Base-by-base conservation (phyloP, 2,113 vertebrate genomes). In the Phycodurus eques region DNA sequence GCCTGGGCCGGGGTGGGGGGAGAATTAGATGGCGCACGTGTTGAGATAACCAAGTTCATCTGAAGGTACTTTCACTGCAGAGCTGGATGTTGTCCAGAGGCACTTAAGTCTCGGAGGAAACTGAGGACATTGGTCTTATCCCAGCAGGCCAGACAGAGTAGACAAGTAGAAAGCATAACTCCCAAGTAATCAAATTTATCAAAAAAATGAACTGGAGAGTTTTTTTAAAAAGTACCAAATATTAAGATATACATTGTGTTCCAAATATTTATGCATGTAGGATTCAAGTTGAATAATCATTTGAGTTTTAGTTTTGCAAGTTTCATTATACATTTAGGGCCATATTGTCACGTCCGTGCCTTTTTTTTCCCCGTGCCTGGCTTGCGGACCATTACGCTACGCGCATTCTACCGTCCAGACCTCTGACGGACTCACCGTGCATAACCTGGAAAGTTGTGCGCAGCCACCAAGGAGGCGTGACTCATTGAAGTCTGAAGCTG, bases 31-130 rank as follows among this genome's bases (percentile, higher is more conserved):
- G 83, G 89, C 72, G 78, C 78, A 74, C 80, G 51, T 71, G 67
- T 79, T 80, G 80, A 90, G 88, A 93, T 87, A 88, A 90, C 89
- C 88, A 89, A 91, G 90, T 89, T 92, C 91, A 90, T 89, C 88
- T 92, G 89, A 92, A 91, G 90, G 89, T 91, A 89, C 74, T 88
- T 88, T 81, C 84, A 88, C 87, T 85, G 80, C 80, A 83, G 79
- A 74, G 83, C 78, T 90, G 90, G 88, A 75, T 68, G 35, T 19
- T 51, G 53, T 82, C 88, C 90, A 87, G 78, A 79, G 53, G 80
- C 78, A 80, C 83, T 88, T 15, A 17, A 88, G 81, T 79, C 79
- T 86, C 80, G 71, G 82, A 84, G 82, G 77, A 86, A 87, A 81
- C 80, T 20, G 71, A 84, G 67, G 75, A 84, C 75, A 74, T 27